Base-by-base conservation (phyloP, 2,113 vertebrate species). In the Heteronetta atricapilla region DNA sequence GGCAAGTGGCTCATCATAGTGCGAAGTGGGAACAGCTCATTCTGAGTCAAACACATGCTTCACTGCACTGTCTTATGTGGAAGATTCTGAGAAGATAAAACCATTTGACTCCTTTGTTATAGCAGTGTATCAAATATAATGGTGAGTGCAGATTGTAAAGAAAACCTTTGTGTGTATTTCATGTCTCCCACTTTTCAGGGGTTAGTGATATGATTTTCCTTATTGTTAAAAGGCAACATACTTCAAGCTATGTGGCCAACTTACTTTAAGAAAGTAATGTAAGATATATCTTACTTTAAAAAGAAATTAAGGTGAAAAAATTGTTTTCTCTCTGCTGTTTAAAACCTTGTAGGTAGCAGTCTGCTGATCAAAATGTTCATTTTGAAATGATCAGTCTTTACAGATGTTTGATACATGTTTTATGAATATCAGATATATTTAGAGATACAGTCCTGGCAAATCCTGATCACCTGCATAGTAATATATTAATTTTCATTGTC, bases 1-100 rank as follows among this genome's bases (percentile, higher is more conserved):
- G 92, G 88, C 58, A 88, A 94, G 22, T 79, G 38, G 76, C 34
- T 96, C 18, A 81, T 83, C 84, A 44, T 70, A n/a, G 36, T 53
- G 34, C 62, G 62, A 86, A 76, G 63, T 31, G 62, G 75, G 82
- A 94, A 82, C 70, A 82, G 38, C 23, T 6, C 83, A 74, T 83
- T 86, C 50, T 0, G 34, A 84, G 55, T 90, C 64, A 94, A 95
- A 81, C 34, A 82, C 91, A 76, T 50, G 36, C 58, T 92, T 69
- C 28, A 6, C 11, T 76, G 50, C 48, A 11, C 82, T 86, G 46
- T 23, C 92, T 72, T 85, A 23, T 55, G 10, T 8, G 29, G 93
- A 62, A 94, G 79, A 67, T 26, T 89, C 82, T 76, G 60, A 50
- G 53, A 82, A 72, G 68, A 36, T 42, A 68, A 93, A 95, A 40